Evolutionary conservation across 2,113 vertebrate genomes (phyloP).

Genomic region (Myanophis thanlyinensis): DNA sequence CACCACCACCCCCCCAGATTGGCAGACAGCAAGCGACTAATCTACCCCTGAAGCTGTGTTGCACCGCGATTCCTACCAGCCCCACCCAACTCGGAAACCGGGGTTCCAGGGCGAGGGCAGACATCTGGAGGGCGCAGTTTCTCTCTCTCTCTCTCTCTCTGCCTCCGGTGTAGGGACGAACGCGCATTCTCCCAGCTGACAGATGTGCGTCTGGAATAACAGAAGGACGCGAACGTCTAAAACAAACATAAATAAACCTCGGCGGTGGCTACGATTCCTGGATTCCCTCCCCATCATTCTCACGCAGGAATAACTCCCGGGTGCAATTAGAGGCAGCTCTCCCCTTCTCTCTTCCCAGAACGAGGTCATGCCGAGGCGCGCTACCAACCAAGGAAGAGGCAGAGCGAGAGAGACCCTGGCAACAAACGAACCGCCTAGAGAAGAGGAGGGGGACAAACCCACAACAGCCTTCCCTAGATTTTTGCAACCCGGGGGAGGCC

Average conservation of each 20-base stretch:
- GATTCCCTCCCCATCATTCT: background rate
- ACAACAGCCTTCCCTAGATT: background rate
- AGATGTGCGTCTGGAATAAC: conserved; percentile 3
- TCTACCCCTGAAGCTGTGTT: background rate
- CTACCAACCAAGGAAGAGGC: fast-evolving
- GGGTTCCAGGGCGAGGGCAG: background rate
- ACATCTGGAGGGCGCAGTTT: background rate
- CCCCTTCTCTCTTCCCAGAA: too few species aligned
- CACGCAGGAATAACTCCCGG: background rate
- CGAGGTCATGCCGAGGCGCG: background rate
- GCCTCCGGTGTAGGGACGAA: background rate
- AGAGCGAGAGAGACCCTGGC: background rate
- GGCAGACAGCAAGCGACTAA: background rate
- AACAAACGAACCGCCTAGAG: background rate
- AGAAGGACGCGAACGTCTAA: background rate
- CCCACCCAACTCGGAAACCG: background rate
- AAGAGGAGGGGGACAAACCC: conserved; percentile 1
- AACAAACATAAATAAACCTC: conserved; percentile 11
- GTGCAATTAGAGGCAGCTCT: background rate
- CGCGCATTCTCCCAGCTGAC: background rate
- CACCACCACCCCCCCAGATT: fast-evolving
- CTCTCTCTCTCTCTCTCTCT: background rate
- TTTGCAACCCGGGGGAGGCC: background rate
- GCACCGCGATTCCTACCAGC: background rate
- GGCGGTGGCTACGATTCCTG: background rate